phyloP scores from a whole-genome alignment of 2,888 invertebrate species.

The Metallyticus violacea region DNA sequence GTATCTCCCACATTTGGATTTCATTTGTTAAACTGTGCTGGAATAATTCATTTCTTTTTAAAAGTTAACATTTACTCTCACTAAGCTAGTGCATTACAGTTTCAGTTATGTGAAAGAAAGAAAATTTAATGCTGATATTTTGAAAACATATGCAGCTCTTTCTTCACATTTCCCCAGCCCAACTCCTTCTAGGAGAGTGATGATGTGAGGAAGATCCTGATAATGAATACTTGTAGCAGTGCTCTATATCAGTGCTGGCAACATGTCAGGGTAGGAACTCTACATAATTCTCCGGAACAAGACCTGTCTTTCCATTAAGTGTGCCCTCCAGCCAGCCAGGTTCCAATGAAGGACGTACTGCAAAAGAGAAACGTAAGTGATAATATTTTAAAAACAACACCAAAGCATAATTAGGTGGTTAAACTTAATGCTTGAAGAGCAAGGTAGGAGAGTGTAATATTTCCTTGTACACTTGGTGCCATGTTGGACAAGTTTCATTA shows the following conservation, averaged over 20 bases:
- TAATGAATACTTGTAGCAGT: background rate
- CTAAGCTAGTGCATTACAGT: background rate
- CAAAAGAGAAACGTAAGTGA: constrained; percentile 39
- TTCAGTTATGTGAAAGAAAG: background rate
- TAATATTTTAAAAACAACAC: too few relatives aligned
- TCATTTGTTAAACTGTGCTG: background rate
- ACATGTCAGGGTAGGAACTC: constrained; percentile 70
- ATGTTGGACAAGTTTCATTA: too few relatives aligned
- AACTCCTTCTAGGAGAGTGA: background rate
- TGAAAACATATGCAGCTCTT: background rate
- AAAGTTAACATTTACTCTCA: background rate
- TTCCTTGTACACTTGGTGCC: too few relatives aligned
- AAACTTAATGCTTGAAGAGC: too few relatives aligned
- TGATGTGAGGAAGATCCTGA: background rate
- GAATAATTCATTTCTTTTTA: background rate
- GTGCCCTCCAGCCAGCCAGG: constrained; percentile 98
- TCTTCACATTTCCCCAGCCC: background rate
- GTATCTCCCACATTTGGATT: background rate
- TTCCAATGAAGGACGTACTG: constrained; percentile 87
- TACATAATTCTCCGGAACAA: constrained; percentile 96
- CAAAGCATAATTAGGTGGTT: too few relatives aligned
- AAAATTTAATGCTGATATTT: background rate
- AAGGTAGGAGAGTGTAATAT: too few relatives aligned
- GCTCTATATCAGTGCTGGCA: background rate
- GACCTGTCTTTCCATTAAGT: constrained; percentile 84